phyloP scores from a whole-genome alignment of 2,113 vertebrate species.

The Caranx melampygus region DNA sequence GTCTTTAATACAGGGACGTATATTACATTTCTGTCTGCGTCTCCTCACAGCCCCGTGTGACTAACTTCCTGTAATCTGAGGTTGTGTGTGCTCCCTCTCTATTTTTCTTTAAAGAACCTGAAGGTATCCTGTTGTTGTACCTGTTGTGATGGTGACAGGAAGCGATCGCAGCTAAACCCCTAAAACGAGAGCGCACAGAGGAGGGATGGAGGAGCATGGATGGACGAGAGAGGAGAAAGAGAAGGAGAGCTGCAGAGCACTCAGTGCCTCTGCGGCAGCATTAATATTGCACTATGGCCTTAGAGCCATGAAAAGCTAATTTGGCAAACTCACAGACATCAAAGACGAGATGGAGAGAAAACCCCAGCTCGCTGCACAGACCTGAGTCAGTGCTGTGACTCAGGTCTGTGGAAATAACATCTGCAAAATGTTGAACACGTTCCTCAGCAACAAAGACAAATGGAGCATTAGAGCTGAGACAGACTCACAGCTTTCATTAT shows the following conservation, averaged over 20 bases:
- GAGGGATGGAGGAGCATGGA: neutral
- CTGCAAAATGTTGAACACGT: neutral
- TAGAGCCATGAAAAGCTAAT: slow-evolving; percentile 68
- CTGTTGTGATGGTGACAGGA: neutral
- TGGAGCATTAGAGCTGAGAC: neutral
- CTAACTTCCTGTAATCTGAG: too few relatives aligned
- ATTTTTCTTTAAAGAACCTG: too few relatives aligned
- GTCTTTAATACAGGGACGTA: too few relatives aligned
- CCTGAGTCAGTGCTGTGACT: slow-evolving; percentile 40
- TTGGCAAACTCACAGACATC: slow-evolving; percentile 55
- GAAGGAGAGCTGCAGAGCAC: slow-evolving; percentile 48
- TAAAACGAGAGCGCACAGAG: slow-evolving; percentile 17
- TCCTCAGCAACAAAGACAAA: neutral
- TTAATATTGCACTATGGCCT: slow-evolving; percentile 78
- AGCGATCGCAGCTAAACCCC: neutral
- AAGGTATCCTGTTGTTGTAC: neutral
- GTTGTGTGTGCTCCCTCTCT: too few relatives aligned
- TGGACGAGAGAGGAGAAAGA: slow-evolving; percentile 8
- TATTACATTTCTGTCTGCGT: too few relatives aligned
- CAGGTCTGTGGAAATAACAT: slow-evolving; percentile 13
- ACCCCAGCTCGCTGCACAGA: slow-evolving; percentile 33
- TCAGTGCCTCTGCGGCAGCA: slow-evolving; percentile 66
- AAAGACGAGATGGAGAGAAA: slow-evolving; percentile 45
- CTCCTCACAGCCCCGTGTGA: too few relatives aligned
- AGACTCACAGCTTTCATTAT: neutral